phyloP scores from a whole-genome alignment of 2,113 vertebrate species.

The Chaetorhynchus papuensis region DNA sequence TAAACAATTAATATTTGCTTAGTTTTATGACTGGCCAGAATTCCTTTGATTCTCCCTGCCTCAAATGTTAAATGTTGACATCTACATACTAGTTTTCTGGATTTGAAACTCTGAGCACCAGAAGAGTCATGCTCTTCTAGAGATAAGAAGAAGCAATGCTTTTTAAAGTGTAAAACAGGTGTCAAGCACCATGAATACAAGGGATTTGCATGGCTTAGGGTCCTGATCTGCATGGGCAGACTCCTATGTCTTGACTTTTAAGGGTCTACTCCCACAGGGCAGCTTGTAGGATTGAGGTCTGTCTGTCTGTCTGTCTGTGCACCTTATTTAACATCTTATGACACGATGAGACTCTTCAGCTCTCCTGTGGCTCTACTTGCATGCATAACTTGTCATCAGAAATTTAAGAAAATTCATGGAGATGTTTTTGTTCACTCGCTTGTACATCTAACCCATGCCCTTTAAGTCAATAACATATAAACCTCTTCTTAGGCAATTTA shows the following conservation, averaged over 20 bases:
- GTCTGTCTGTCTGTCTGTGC: constrained; percentile 20
- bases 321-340: constrained; percentile 31
- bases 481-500: not conserved
- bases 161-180: constrained; percentile 8
- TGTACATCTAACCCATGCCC: not conserved
- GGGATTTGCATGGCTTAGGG: constrained; percentile 6
- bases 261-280: not conserved
- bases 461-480: not conserved
- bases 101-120: not conserved
- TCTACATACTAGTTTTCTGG: not conserved
- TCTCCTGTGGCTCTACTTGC: constrained; percentile 8
- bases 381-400: constrained; percentile 13
- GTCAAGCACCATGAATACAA: not conserved
- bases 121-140: not conserved
- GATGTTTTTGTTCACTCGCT: not conserved
- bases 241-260: not conserved
- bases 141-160: not conserved
- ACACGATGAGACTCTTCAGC: not conserved
- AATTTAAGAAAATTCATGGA: not conserved
- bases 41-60: not conserved
- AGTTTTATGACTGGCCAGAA: not conserved
- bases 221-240: not conserved
- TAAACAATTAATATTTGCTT: not conserved
- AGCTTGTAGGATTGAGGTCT: constrained; percentile 25
- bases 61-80: not conserved